Conservation (phyloP, 2,888 invertebrate genomes). For the Meiosimyza decipiens region DNA sequence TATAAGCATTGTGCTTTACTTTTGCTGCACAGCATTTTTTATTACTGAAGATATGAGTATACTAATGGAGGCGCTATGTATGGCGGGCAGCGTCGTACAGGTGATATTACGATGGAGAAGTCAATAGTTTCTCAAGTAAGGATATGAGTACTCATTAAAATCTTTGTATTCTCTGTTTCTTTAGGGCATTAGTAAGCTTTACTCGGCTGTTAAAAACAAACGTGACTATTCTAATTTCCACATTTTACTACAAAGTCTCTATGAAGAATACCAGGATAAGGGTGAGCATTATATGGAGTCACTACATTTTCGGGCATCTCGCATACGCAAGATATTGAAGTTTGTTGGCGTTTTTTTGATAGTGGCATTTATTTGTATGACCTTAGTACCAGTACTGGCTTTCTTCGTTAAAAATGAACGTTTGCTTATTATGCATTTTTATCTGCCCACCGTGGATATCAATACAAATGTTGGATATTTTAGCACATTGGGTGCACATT, state of each 20-base stretch:
- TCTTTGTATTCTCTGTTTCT: too few species aligned
- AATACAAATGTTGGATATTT: conserved; percentile 25
- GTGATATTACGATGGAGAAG: conserved; percentile 28
- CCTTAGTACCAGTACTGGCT: background rate
- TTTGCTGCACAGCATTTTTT: conserved; percentile 41
- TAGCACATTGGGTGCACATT: conserved; percentile 16
- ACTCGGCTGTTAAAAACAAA: too few species aligned
- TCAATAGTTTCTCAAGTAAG: too few species aligned
- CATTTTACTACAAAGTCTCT: conserved; percentile 30
- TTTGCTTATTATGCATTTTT: conserved; percentile 37
- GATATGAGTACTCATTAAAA: too few species aligned
- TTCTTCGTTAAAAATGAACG: background rate
- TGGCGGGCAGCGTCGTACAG: conserved; percentile 48
- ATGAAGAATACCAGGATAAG: conserved; percentile 40
- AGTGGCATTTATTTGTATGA: background rate
- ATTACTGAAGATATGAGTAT: conserved; percentile 45
- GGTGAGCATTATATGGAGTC: conserved; percentile 38
- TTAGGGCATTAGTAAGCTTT: too few species aligned
- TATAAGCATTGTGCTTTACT: conserved; percentile 37
- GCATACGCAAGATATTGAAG: conserved; percentile 31
- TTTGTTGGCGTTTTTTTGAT: conserved; percentile 4
- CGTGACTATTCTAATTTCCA: too few species aligned
- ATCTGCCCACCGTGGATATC: conserved; percentile 35
- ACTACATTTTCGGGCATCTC: conserved; percentile 34
- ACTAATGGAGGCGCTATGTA: conserved; percentile 45